Evolutionary conservation across 2,888 invertebrate genomes (phyloP).

Genomic region (Acheta domesticus): DNA sequence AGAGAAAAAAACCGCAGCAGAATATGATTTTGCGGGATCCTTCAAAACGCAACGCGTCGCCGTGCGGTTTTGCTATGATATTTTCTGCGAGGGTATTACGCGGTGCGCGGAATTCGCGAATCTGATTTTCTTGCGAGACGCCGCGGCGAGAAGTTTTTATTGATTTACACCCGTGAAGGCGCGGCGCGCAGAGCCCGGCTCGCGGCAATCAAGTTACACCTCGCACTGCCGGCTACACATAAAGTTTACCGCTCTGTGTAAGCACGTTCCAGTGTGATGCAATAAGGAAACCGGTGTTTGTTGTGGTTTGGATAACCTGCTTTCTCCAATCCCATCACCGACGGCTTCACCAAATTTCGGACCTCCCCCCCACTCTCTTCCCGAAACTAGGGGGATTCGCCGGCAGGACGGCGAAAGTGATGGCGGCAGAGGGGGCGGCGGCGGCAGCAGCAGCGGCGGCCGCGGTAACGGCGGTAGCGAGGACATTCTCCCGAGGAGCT

Average conservation of each 20-base stretch:
- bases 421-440: too few relatives aligned
- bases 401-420: too few relatives aligned
- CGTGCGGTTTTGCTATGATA: background rate
- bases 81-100: background rate
- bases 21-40: too few relatives aligned
- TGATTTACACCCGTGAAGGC: background rate
- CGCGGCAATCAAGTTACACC: background rate
- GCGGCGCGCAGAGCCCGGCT: background rate
- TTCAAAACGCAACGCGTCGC: too few relatives aligned
- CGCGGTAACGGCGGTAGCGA: too few relatives aligned
- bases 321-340: background rate
- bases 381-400: too few relatives aligned
- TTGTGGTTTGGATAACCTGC: slow-evolving; percentile 1
- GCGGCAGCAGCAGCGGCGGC: too few relatives aligned
- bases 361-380: too few relatives aligned
- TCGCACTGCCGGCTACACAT: background rate
- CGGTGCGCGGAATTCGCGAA: background rate
- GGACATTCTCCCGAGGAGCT: too few relatives aligned
- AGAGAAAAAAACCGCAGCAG: too few relatives aligned
- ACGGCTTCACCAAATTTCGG: background rate
- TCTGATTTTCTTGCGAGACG: background rate
- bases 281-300: background rate
- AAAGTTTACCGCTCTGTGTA: background rate
- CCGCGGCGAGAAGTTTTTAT: background rate
- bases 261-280: slow-evolving; percentile 9